A percentile compares a stretch with the other conserved stretches of the same genome.
These are phyloP conservation scores for Rhombomys opimus DNA, from an alignment of 2,113 vertebrate genomes.

Conservation along the genomic window DNA sequence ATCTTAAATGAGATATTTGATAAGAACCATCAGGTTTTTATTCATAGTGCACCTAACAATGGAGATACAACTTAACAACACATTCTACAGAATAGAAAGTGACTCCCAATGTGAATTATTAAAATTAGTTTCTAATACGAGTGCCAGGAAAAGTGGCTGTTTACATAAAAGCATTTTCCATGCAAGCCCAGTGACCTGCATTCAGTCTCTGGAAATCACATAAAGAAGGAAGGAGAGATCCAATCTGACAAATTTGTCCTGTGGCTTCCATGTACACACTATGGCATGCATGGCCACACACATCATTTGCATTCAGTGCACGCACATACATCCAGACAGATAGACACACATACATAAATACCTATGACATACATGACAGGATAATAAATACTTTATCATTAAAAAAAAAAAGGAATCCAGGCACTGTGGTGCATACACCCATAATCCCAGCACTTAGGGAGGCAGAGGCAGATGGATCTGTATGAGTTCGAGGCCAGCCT, in stretches of 20 bases:
- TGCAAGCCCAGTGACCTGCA: not conserved
- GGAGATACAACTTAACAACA: not conserved
- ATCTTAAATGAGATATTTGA: not conserved
- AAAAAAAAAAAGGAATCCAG: not conserved
- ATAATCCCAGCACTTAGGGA: too few species aligned
- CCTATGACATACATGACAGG: not conserved
- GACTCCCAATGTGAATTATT: not conserved
- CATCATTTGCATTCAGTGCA: not conserved
- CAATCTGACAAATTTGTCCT: not conserved
- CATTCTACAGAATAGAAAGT: not conserved
- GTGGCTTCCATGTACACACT: not conserved
- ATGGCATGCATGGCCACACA: not conserved
- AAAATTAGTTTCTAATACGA: not conserved
- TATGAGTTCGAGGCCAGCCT: too few species aligned
- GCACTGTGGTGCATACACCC: too few species aligned
- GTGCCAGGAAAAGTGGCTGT: not conserved
- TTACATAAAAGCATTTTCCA: not conserved
- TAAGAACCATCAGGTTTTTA: not conserved
- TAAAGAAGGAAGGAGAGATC: not conserved
- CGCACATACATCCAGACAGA: not conserved
- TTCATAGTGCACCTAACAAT: not conserved
- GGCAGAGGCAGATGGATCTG: too few species aligned
- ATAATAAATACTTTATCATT: not conserved
- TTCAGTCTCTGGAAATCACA: not conserved
- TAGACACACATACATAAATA: not conserved